phyloP scores from a whole-genome alignment of 2,113 vertebrate species.

The Mastomys coucha region DNA sequence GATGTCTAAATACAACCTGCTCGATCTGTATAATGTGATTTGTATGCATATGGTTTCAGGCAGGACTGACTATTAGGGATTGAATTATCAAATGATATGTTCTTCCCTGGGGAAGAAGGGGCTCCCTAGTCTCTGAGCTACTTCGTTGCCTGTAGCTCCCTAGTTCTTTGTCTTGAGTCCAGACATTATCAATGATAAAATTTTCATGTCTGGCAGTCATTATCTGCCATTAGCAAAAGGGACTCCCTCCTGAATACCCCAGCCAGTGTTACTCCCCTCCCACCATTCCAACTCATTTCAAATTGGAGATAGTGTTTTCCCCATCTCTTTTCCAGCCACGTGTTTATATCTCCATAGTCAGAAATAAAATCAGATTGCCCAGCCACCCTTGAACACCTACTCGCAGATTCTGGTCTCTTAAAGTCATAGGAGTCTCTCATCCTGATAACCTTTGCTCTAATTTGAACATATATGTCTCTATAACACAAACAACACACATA shows the following conservation, averaged over 20 bases:
- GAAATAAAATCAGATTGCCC: background rate
- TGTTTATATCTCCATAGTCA: conserved; percentile 1
- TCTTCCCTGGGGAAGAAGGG: background rate
- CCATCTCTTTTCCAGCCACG: background rate
- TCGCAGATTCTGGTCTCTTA: background rate
- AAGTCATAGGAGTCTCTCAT: background rate
- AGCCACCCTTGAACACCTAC: background rate
- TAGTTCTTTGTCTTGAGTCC: background rate
- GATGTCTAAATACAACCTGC: background rate
- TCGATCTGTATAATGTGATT: background rate
- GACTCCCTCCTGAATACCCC: background rate
- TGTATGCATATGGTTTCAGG: too few species aligned
- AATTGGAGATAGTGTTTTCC: background rate
- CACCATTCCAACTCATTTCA: background rate
- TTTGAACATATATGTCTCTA: background rate
- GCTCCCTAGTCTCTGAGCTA: background rate
- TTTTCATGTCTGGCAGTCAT: background rate
- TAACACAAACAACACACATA: background rate
- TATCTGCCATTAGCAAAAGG: background rate
- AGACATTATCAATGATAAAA: background rate
- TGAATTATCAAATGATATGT: background rate
- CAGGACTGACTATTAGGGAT: background rate
- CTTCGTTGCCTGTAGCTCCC: background rate
- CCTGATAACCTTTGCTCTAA: background rate
- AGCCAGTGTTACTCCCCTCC: background rate